phyloP scores from a whole-genome alignment of 2,797 vertebrate genomes.

The Urocyon cinereoargenteus region DNA sequence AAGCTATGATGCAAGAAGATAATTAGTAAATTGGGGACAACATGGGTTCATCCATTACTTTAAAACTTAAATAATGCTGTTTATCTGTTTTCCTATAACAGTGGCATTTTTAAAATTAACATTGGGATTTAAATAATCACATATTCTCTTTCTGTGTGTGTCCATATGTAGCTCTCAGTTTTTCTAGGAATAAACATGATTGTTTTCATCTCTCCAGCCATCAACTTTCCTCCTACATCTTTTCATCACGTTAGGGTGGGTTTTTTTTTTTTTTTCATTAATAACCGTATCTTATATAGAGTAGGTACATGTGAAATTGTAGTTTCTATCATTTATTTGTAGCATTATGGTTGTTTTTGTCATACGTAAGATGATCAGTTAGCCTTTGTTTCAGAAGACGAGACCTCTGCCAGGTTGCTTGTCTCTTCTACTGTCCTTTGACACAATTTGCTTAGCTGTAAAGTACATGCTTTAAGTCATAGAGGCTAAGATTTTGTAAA shows the following conservation, averaged over 20 bases:
- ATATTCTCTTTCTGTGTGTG: constrained; percentile 19
- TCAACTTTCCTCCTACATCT: background rate
- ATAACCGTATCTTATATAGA: background rate
- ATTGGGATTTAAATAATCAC: constrained; percentile 64
- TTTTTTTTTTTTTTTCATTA: background rate
- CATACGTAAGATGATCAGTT: background rate
- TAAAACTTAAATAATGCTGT: constrained; percentile 73
- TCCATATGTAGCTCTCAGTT: background rate
- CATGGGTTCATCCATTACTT: constrained; percentile 73
- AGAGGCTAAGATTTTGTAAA: background rate
- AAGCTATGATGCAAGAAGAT: constrained; percentile 81
- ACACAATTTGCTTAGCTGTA: background rate
- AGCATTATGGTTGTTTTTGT: background rate
- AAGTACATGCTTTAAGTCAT: background rate
- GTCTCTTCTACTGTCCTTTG: background rate
- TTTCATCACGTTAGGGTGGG: background rate
- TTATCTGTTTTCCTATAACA: constrained; percentile 73
- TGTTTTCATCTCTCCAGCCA: constrained; percentile 6
- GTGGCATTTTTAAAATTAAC: constrained; percentile 50
- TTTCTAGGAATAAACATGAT: background rate
- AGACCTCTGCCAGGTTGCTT: background rate
- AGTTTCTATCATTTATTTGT: background rate
- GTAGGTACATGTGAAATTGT: background rate
- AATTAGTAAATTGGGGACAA: constrained; percentile 80
- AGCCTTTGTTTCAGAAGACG: background rate